Conservation (phyloP, 2,888 invertebrate species). For the Subacronicta megacephala region DNA sequence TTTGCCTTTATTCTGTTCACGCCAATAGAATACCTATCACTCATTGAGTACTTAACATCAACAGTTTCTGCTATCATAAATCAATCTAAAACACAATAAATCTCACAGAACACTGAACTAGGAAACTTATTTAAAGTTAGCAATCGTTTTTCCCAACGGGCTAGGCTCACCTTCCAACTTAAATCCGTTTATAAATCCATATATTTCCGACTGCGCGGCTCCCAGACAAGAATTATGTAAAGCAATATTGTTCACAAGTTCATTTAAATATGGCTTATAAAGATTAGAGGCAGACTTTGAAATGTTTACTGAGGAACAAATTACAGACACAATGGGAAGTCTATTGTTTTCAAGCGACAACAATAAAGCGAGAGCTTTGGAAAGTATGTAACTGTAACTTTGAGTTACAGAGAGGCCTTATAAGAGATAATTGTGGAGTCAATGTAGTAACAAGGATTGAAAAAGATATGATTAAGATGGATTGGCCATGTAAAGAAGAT, state of each 20-base stretch:
- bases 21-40: no score
- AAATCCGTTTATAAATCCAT: slow-evolving; percentile 52
- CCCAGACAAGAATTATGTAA: slow-evolving; percentile 21
- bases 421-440: no score
- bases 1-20: no score
- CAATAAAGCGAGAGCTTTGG: no score
- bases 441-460: no score
- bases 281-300: slow-evolving; percentile 8
- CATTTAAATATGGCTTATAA: slow-evolving; percentile 8
- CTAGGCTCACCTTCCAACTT: slow-evolving; percentile 42
- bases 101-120: slow-evolving; percentile 21
- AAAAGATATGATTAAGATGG: no score
- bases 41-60: no score
- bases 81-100: slow-evolving; percentile 40
- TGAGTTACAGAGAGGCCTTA: no score
- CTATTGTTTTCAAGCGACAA: no score
- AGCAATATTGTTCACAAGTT: slow-evolving; percentile 25
- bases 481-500: no score
- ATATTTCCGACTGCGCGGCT: slow-evolving; percentile 42
- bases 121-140: slow-evolving; percentile 43
- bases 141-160: slow-evolving; percentile 41
- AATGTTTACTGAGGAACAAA: slow-evolving; percentile 5
- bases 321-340: no score
- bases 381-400: no score
- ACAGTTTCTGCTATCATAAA: slow-evolving; percentile 10